Base-by-base conservation (phyloP, 1,140 invertebrate genomes). In the Archegozetes longisetosus region DNA sequence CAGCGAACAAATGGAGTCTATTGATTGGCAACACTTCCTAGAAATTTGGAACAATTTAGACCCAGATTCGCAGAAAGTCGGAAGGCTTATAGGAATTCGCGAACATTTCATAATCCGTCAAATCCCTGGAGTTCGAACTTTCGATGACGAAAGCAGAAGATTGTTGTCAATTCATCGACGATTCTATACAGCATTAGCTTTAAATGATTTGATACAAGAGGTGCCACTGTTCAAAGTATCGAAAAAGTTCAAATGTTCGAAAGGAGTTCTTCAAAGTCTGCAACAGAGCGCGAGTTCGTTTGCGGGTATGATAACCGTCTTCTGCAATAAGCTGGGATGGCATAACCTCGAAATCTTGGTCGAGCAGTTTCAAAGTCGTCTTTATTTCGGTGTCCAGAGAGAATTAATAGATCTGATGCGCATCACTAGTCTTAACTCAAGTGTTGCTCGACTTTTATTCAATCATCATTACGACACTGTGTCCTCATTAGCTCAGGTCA, bases 231-330 rank as follows among this genome's bases (percentile, higher is more conserved):
- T 76, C 50, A 71, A 76, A 24, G 90, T 97, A 0, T 82, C 84
- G 49, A 69, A 70, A 26, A 95, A 91, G 69, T 98, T 84, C 71
- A 81, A 81, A 53, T 88, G 86, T 70, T 82, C 83, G 61, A 81
- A 89, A 63, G 94, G 93, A 57, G 81, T 89, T 59, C 66, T 82
- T 14, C 94, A 98, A 75, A 83, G 85, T 64, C 75, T 98, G 26
- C 94, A 98, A 73, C 90, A 96, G 70, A 83, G 85, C 53, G 84
- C 92, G n/a, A 82, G 92, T 27, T 93, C 90, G 26, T 96, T 96
- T 81, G 89, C 94, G 55, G 92, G 91, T 82, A 91, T 91, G 85
- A 84, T 95, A 0, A 90, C 88, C 1, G 82, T 84, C 23, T 95
- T 96, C 74, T 93, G 90, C 74, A 80, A 81, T 66, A 82, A 89